Evolutionary conservation across 2,888 invertebrate species (phyloP).

Genomic region (Leptopilina drosophilae): DNA sequence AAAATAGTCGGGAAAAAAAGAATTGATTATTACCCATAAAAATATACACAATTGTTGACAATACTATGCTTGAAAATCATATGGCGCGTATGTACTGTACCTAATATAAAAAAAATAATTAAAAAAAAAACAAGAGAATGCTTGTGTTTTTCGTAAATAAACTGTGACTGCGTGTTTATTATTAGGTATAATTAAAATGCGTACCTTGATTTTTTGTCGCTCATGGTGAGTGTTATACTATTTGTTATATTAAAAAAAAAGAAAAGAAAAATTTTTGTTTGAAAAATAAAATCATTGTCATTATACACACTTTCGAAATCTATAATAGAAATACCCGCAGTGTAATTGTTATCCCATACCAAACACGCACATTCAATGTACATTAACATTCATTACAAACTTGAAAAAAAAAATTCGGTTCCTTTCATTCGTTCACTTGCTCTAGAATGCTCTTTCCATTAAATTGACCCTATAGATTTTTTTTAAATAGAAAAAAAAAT

Average conservation of each 20-base stretch:
- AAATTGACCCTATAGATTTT: neutral
- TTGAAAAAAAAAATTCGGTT: slow-evolving; percentile 48
- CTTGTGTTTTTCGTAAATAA: slow-evolving; percentile 70
- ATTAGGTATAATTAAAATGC: slow-evolving; percentile 60
- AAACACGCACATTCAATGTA: slow-evolving; percentile 71
- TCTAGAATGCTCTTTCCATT: slow-evolving; percentile 38
- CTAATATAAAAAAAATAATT: slow-evolving; percentile 63
- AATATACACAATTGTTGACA: slow-evolving; percentile 75
- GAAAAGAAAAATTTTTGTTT: slow-evolving; percentile 50
- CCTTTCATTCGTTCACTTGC: slow-evolving; percentile 60
- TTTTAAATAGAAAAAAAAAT: neutral
- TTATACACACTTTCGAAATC: slow-evolving; percentile 56
- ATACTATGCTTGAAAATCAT: slow-evolving; percentile 74
- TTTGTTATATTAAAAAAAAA: slow-evolving; percentile 59
- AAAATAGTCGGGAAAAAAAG: slow-evolving; percentile 43
- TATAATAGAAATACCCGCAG: slow-evolving; percentile 52
- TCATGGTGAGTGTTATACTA: slow-evolving; percentile 54
- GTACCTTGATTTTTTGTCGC: slow-evolving; percentile 59
- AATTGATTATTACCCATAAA: slow-evolving; percentile 44
- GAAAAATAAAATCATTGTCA: slow-evolving; percentile 53
- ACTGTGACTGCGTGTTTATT: slow-evolving; percentile 68
- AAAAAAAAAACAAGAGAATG: slow-evolving; percentile 59
- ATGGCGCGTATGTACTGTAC: slow-evolving; percentile 73
- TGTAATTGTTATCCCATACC: slow-evolving; percentile 59
- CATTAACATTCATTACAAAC: slow-evolving; percentile 54